Base-by-base conservation (phyloP, 2,888 invertebrate genomes). In the Cheiracanthium punctorium region DNA sequence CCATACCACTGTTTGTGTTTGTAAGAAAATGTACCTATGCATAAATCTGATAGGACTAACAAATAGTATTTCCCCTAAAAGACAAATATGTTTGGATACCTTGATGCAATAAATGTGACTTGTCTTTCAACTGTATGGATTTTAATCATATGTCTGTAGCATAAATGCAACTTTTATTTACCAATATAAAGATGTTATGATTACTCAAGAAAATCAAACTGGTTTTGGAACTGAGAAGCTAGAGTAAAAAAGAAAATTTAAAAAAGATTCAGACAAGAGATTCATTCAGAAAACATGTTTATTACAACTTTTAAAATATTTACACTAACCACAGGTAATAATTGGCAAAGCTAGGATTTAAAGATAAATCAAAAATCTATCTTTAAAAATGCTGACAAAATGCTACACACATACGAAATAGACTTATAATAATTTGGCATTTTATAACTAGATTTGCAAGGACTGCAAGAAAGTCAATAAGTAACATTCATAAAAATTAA, bases 281-380 rank as follows among this genome's bases (percentile, higher is more conserved):
- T 67, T 33, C 77, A 74, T 80, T 80, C 75, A 86, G 71, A 72
- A 86, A 86, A 80, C 69, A 65, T 80, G 71, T 86, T 86, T 86
- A 86, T 86, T 86, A 75, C 75, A 86, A 65, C 80, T 76, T 29
- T 37, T 43, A 72, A 75, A 70, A 76, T 82, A 84, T 84, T 84
- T 84, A 84, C 84, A 84, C 73, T 79, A 79, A 79, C 64, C 37
- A 76, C 70, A 75, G 33, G 41, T 65, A 75, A 74, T 64, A 69
- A 71, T 52, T 71, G 41, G 71, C 70, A 64, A 67, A 76, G 75
- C 76, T 70, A 52, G 52, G 29, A 79, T 79, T 64, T 33, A 24
- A 41, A 74, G 30, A 64, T 52, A 73, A 73, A 81, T 41, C 58
- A 76, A 65, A 30, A 65, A 76, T 76, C 72, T 76, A 76, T 65